Conservation (phyloP, 1,140 invertebrate genomes). For the Mycetomoellerius zeteki region DNA sequence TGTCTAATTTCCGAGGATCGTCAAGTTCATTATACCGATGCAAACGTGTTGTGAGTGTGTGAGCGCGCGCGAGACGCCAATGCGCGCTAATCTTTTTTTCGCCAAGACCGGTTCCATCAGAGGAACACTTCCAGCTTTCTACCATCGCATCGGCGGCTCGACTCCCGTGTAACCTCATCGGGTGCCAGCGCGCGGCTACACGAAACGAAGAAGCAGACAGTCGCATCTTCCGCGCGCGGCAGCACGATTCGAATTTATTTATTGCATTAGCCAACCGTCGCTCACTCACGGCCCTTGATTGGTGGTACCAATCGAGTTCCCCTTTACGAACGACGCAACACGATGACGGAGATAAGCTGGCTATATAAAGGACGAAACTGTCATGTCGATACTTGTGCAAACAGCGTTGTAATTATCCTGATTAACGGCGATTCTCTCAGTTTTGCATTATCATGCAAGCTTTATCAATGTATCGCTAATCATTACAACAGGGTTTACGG, state of each 20-base stretch:
- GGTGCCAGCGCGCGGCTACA: constrained; percentile 19
- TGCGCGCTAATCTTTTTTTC: constrained; percentile 66
- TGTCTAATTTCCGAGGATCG: constrained; percentile 69
- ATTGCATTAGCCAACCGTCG: constrained; percentile 80
- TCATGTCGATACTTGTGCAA: constrained; percentile 41
- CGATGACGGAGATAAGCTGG: constrained; percentile 27
- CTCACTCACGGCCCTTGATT: constrained; percentile 77
- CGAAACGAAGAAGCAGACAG: constrained; percentile 65
- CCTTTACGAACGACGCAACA: constrained; percentile 61
- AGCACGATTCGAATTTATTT: constrained; percentile 82
- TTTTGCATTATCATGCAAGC: constrained; percentile 29
- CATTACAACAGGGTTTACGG: constrained; percentile 10
- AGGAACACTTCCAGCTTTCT: constrained; percentile 78
- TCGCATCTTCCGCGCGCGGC: constrained; percentile 69
- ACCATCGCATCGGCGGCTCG: constrained; percentile 64
- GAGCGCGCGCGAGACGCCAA: constrained; percentile 62
- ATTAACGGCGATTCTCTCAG: constrained; percentile 53
- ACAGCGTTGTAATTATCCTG: constrained; percentile 71
- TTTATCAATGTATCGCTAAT: constrained; percentile 61
- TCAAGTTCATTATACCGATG: constrained; percentile 73
- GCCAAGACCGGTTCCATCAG: constrained; percentile 73
- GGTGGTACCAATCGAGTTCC: constrained; percentile 75
- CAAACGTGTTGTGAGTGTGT: constrained; percentile 40
- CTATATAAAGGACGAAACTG: constrained; percentile 31
- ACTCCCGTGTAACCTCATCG: constrained; percentile 63